These are phyloP conservation scores for Marasmarcha lunaedactyla DNA, from an alignment of 2,888 invertebrate species.

Conservation along the genomic window DNA sequence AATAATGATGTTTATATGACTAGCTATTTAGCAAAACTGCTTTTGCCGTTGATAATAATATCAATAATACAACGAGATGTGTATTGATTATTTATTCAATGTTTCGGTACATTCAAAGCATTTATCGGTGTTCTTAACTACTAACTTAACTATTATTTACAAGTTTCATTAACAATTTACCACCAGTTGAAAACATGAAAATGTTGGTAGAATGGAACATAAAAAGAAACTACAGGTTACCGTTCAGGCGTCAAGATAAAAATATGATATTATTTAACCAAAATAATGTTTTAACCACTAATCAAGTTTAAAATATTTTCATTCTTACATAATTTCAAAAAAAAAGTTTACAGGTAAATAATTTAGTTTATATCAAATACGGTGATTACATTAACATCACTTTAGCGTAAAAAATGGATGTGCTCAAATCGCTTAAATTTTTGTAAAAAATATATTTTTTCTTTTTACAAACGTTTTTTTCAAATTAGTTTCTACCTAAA, in stretches of 20 bases:
- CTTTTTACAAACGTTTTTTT: slow-evolving; percentile 41
- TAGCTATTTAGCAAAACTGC: too few species aligned
- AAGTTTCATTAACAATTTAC: background rate
- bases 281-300: too few species aligned
- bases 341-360: too few species aligned
- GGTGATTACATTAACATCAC: slow-evolving; percentile 5
- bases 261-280: background rate
- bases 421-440: slow-evolving; percentile 30
- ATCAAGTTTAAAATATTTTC: too few species aligned
- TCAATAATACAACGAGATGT: too few species aligned
- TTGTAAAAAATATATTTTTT: slow-evolving; percentile 53
- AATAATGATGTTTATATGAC: too few species aligned
- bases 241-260: background rate
- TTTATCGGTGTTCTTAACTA: slow-evolving; percentile 17
- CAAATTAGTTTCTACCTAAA: slow-evolving; percentile 55
- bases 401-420: slow-evolving; percentile 43
- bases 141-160: background rate
- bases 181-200: too few species aligned
- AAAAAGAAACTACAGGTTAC: too few species aligned
- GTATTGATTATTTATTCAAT: slow-evolving; percentile 21
- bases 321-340: too few species aligned
- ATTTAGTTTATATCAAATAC: too few species aligned
- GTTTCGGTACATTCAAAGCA: slow-evolving; percentile 67
- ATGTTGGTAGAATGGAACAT: too few species aligned
- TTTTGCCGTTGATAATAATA: too few species aligned